A percentile compares a stretch with the other conserved stretches of the same genome.
Conservation (phyloP, 2,113 vertebrate species). For the Megaceryle maxima region DNA sequence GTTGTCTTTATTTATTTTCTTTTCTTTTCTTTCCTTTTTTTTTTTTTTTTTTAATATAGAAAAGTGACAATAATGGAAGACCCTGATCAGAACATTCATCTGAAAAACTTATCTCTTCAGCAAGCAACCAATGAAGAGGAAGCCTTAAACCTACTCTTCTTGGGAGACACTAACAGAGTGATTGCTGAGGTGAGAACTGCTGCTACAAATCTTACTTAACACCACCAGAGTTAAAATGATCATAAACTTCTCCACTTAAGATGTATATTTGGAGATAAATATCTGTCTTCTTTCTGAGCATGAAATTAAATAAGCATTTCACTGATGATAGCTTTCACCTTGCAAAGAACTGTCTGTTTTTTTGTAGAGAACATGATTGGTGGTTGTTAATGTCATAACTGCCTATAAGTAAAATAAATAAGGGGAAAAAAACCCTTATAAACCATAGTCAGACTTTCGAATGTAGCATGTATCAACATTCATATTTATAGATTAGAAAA, state of each 20-base stretch:
- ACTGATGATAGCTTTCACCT: not conserved
- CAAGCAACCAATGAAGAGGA: conserved; percentile 92
- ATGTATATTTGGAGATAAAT: not conserved
- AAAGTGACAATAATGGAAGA: conserved; percentile 94
- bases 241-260: not conserved
- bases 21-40: not conserved
- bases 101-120: conserved; percentile 92
- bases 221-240: not conserved
- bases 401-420: too few relatives aligned
- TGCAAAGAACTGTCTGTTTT: not conserved
- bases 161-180: conserved; percentile 97
- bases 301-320: not conserved
- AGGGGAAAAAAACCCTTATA: not conserved
- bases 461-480: not conserved
- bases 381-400: not conserved
- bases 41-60: conserved; percentile 62
- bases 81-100: conserved; percentile 93
- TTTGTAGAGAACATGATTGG: not conserved
- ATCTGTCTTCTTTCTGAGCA: not conserved
- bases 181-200: conserved; percentile 88
- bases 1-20: not conserved
- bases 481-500: not conserved
- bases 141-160: conserved; percentile 92
- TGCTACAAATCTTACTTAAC: not conserved
- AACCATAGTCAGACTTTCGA: not conserved